Conservation (phyloP, 1,140 invertebrate genomes). For the Megalonaias nervosa region DNA sequence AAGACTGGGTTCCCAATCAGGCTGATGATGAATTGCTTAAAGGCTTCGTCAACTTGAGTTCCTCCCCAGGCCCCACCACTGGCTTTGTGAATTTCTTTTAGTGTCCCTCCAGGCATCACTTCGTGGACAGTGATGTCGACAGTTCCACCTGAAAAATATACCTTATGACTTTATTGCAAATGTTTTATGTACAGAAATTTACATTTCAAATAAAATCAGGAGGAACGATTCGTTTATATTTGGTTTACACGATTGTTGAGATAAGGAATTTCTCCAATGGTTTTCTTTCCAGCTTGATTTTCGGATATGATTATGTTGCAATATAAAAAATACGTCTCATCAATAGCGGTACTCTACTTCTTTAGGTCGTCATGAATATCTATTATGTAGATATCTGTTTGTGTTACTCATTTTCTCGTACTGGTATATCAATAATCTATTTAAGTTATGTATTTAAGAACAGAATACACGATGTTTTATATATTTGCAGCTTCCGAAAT, state of each 20-base stretch:
- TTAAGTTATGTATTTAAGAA: background rate
- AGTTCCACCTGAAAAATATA: constrained; percentile 36
- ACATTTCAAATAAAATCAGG: background rate
- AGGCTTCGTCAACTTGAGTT: constrained; percentile 41
- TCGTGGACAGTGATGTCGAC: constrained; percentile 46
- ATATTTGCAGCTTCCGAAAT: background rate
- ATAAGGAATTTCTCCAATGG: background rate
- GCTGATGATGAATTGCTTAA: constrained; percentile 31
- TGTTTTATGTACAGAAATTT: background rate
- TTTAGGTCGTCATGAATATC: background rate
- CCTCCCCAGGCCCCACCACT: constrained; percentile 47
- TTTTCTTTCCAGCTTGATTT: background rate
- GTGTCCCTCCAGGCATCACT: constrained; percentile 24
- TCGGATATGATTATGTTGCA: too few species aligned
- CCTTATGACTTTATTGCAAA: background rate
- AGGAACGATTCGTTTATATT: background rate
- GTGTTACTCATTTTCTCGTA: background rate
- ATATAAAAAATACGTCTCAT: too few species aligned
- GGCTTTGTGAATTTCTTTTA: constrained; percentile 38
- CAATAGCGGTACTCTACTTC: too few species aligned
- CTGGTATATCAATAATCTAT: background rate
- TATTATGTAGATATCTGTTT: background rate
- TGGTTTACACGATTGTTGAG: background rate
- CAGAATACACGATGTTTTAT: background rate
- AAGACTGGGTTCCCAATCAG: constrained; percentile 33